Conservation (phyloP, 2,113 vertebrate genomes). For the Strix uralensis region DNA sequence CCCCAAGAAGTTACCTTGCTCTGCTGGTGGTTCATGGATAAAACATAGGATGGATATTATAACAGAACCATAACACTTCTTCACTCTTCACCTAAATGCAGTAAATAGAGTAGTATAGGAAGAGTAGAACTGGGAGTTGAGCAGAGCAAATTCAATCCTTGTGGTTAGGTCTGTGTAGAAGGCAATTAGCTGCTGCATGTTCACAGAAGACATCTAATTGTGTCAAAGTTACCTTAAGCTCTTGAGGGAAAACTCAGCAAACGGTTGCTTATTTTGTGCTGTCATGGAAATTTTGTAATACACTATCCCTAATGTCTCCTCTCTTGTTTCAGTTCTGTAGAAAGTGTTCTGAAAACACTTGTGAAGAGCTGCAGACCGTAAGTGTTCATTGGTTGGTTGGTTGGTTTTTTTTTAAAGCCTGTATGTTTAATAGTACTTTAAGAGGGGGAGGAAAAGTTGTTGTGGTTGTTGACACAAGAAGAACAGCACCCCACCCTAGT, state of each 20-base stretch:
- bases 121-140: neutral
- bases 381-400: conserved; percentile 72
- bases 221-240: conserved; percentile 45
- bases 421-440: neutral
- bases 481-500: neutral
- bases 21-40: neutral
- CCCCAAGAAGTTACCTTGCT: neutral
- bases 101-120: neutral
- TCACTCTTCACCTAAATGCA: neutral
- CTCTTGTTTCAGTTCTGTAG: conserved; percentile 85
- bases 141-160: neutral
- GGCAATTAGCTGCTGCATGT: conserved; percentile 71
- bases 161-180: conserved; percentile 6
- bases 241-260: conserved; percentile 4
- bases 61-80: neutral
- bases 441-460: no score
- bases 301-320: neutral
- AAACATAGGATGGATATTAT: neutral
- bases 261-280: conserved; percentile 17
- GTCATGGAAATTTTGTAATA: neutral
- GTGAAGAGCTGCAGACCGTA: conserved; percentile 97
- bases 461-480: no score
- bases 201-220: conserved; percentile 63
- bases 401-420: conserved; percentile 28
- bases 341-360: conserved; percentile 92